Evolutionary conservation across 2,113 vertebrate genomes (phyloP).

Genomic region (Bambusicola thoracicus): DNA sequence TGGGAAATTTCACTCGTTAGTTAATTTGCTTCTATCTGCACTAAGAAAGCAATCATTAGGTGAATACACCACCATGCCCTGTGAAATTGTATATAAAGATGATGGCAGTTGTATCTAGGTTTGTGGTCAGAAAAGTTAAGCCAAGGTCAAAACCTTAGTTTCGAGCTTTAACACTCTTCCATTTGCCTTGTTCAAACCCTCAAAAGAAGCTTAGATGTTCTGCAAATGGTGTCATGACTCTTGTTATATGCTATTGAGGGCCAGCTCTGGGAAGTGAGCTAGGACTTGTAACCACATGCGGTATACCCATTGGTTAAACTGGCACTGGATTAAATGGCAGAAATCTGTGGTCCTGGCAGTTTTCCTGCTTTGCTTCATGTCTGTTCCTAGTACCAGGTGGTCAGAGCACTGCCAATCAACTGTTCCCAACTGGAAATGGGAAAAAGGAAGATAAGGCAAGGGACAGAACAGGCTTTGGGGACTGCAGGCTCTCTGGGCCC

Average conservation of each 20-base stretch:
- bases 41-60: background rate
- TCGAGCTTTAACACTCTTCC: background rate
- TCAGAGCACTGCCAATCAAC: background rate
- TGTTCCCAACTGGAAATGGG: background rate
- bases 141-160: background rate
- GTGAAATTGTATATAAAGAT: background rate
- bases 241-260: background rate
- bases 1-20: background rate
- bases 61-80: background rate
- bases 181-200: background rate
- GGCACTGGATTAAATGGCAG: background rate
- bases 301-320: background rate
- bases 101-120: background rate
- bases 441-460: background rate
- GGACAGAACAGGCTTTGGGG: background rate
- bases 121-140: background rate
- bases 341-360: background rate
- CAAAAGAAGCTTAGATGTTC: background rate
- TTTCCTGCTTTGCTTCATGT: background rate
- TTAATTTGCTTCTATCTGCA: background rate
- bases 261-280: background rate
- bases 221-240: background rate
- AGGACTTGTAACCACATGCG: fast-evolving
- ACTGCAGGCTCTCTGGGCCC: background rate
- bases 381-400: background rate